These are phyloP conservation scores for Ammospiza nelsoni DNA, from an alignment of 2,113 vertebrate genomes.

Conservation along the genomic window DNA sequence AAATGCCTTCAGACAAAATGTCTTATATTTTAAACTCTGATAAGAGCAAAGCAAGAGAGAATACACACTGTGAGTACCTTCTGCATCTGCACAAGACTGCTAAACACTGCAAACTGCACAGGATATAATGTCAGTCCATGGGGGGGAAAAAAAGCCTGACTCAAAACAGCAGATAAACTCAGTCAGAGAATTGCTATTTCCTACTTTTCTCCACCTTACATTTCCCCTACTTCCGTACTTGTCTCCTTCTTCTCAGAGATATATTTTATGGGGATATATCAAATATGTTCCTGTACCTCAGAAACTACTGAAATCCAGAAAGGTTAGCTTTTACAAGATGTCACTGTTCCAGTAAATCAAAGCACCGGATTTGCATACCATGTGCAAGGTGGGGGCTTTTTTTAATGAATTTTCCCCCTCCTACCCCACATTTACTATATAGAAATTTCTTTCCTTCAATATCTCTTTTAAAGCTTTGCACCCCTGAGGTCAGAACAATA, in stretches of 20 bases:
- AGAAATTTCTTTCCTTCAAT: background rate
- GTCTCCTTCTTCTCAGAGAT: background rate
- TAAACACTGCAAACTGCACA: background rate
- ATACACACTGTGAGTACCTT: background rate
- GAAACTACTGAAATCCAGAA: background rate
- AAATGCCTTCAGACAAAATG: background rate
- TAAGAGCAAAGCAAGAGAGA: background rate
- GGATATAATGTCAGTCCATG: background rate
- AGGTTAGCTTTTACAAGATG: background rate
- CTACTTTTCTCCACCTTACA: background rate
- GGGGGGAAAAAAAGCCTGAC: background rate
- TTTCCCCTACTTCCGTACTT: background rate
- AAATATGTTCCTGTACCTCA: background rate
- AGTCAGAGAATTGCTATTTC: background rate
- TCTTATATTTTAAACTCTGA: background rate
- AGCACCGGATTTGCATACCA: background rate
- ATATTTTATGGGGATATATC: background rate
- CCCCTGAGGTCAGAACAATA: background rate
- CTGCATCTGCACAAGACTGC: background rate
- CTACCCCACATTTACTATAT: background rate
- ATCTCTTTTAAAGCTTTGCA: background rate
- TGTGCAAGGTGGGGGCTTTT: fast-evolving
- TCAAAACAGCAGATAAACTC: background rate
- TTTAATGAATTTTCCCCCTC: background rate
- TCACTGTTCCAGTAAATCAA: background rate